Evolutionary conservation across 2,797 vertebrate species (phyloP).

Genomic region (Gallinago nigripennis): DNA sequence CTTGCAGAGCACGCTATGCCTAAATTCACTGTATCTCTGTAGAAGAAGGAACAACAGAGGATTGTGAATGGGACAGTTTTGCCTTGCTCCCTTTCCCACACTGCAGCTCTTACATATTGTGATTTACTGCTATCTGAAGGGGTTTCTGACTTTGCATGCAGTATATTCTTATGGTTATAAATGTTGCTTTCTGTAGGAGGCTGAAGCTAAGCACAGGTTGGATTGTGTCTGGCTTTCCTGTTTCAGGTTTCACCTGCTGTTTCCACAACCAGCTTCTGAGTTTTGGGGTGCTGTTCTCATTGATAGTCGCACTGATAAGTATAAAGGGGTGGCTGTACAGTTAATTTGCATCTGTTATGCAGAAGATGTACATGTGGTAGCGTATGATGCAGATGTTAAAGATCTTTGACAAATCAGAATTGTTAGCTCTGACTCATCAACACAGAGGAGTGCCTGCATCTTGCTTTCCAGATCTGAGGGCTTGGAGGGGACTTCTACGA

Average conservation of each 20-base stretch:
- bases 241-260: neutral
- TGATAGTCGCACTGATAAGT: neutral
- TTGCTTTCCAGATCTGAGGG: neutral
- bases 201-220: neutral
- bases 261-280: neutral
- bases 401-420: neutral
- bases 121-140: neutral
- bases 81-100: neutral
- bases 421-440: neutral
- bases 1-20: rapidly evolving
- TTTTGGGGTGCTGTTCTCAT: neutral
- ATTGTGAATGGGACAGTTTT: neutral
- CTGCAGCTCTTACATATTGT: neutral
- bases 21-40: neutral
- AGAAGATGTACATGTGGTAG: rapidly evolving
- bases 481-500: neutral
- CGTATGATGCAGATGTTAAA: neutral
- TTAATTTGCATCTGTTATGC: neutral
- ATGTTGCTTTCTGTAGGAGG: neutral
- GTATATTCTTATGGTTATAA: neutral
- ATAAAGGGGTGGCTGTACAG: neutral
- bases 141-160: rapidly evolving
- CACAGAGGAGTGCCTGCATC: neutral
- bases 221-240: neutral
- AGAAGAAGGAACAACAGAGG: neutral